phyloP scores from a whole-genome alignment of 2,888 invertebrate genomes.

The Epinotia brunnichana region DNA sequence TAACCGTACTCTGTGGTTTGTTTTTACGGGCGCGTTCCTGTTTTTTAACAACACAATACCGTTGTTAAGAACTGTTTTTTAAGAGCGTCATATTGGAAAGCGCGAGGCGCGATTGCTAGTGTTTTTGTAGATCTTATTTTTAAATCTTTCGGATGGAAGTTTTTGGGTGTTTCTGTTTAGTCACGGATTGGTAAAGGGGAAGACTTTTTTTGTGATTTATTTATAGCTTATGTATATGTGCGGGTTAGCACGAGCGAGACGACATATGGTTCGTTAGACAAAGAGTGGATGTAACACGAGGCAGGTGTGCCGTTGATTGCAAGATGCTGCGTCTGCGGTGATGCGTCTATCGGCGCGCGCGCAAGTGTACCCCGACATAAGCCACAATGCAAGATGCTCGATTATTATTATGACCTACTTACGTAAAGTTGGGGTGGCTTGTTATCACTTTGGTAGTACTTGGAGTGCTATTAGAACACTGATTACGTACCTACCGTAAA shows the following conservation, averaged over 20 bases:
- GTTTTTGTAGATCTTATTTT: constrained; percentile 77
- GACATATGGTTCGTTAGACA: constrained; percentile 77
- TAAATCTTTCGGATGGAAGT: constrained; percentile 74
- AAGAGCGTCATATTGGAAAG: constrained; percentile 79
- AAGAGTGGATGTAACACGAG: constrained; percentile 59
- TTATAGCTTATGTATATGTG: constrained; percentile 59
- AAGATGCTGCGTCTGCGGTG: constrained; percentile 46
- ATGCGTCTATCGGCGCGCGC: constrained; percentile 48
- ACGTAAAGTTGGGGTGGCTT: constrained; percentile 12
- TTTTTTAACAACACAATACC: constrained; percentile 83
- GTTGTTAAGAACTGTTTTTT: constrained; percentile 79
- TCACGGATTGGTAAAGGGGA: constrained; percentile 75
- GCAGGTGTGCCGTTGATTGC: constrained; percentile 61
- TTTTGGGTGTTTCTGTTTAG: constrained; percentile 74
- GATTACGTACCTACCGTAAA: neutral
- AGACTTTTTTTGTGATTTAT: constrained; percentile 69
- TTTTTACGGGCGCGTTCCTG: constrained; percentile 80
- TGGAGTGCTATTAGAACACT: neutral
- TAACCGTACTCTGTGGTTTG: constrained; percentile 80
- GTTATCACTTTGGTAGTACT: neutral
- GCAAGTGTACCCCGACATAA: constrained; percentile 24
- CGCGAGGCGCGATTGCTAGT: constrained; percentile 71
- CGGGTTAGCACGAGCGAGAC: constrained; percentile 63
- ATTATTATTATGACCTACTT: constrained; percentile 35
- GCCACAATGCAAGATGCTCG: constrained; percentile 6